These are phyloP conservation scores for Cyphomyrus plagiostoma DNA, from an alignment of 2,113 vertebrate genomes.

Conservation along the genomic window DNA sequence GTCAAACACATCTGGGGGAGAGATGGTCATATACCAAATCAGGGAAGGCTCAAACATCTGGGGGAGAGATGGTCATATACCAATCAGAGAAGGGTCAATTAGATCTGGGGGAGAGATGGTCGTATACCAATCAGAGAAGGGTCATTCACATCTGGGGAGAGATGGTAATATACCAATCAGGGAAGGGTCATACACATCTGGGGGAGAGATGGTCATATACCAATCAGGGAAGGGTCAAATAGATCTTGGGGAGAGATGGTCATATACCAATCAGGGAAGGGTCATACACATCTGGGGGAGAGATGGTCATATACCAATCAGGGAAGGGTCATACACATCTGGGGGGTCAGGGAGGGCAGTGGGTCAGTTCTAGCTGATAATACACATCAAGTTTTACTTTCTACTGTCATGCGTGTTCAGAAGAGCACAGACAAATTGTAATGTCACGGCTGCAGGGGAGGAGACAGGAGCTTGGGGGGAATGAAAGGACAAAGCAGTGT, in stretches of 20 bases:
- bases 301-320: not conserved
- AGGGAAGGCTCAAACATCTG: not conserved
- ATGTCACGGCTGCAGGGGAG: not conserved
- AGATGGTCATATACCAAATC: not conserved
- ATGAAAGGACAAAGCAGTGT: not conserved
- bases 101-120: conserved; percentile 47
- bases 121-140: not conserved
- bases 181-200: conserved; percentile 92
- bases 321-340: not conserved
- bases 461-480: not conserved
- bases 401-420: not conserved
- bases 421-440: not conserved
- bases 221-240: conserved; percentile 53
- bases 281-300: conserved; percentile 82
- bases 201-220: not conserved
- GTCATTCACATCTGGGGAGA: conserved; percentile 51
- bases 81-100: conserved; percentile 93
- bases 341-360: not conserved
- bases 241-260: not conserved
- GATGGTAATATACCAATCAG: conserved; percentile 65
- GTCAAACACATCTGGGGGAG: conserved; percentile 80
- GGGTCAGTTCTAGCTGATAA: not conserved
- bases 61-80: conserved; percentile 31
- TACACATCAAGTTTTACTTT: not conserved
- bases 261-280: conserved; percentile 79